A percentile compares a stretch with the other conserved stretches of the same genome.
These are phyloP conservation scores for Crocidura indochinensis DNA, from an alignment of 2,797 vertebrate species.

Conservation along the genomic window DNA sequence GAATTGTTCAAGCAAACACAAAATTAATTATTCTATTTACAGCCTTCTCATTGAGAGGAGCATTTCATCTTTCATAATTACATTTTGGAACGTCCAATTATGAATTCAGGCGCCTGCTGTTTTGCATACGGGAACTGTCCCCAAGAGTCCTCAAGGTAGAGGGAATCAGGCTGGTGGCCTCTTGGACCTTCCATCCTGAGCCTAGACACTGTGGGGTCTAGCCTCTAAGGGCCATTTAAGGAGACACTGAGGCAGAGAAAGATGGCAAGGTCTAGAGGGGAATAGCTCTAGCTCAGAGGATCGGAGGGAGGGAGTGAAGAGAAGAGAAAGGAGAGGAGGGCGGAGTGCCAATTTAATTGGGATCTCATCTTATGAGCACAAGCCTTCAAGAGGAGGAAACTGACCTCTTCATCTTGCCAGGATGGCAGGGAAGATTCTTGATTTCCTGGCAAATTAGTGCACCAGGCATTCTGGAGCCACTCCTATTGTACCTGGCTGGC, in stretches of 20 bases:
- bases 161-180: slow-evolving; percentile 84
- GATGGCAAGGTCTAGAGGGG: slow-evolving; percentile 71
- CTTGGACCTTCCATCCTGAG: slow-evolving; percentile 83
- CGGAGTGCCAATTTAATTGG: not conserved
- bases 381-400: slow-evolving; percentile 22
- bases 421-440: not conserved
- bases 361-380: not conserved
- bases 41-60: slow-evolving; percentile 99
- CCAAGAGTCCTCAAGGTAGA: slow-evolving; percentile 87
- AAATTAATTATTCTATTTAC: slow-evolving; percentile 99
- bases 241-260: slow-evolving; percentile 67
- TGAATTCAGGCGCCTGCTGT: slow-evolving; percentile 93
- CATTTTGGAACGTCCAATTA: slow-evolving; percentile 99
- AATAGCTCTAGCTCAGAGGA: not conserved
- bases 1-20: slow-evolving; percentile 99
- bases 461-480: not conserved
- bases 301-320: not conserved
- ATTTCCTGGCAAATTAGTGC: not conserved
- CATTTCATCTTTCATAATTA: slow-evolving; percentile 99
- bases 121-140: slow-evolving; percentile 90
- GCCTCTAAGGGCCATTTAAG: slow-evolving; percentile 79
- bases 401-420: slow-evolving; percentile 46
- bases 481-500: not conserved
- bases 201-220: slow-evolving; percentile 74
- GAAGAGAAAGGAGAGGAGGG: not conserved